phyloP scores from a whole-genome alignment of 1,140 invertebrate genomes.

The Apis mellifera region Amel_HAv3.1 CM009931.2:15046001-15046500 shows the following conservation, averaged over 20 bases:
- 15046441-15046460: slow-evolving; percentile 20
- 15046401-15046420: slow-evolving; percentile 57
- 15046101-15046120: too few relatives aligned
- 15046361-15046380: slow-evolving; percentile 55
- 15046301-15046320: slow-evolving; percentile 66
- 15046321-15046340: slow-evolving; percentile 64
- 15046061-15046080: not conserved
- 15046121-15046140: not conserved
- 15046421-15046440: slow-evolving; percentile 61
- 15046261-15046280: slow-evolving; percentile 22
- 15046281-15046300: slow-evolving; percentile 55
- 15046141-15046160: not conserved
- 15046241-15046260: not conserved
- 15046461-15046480: not conserved
- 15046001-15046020: not conserved
- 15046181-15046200: not conserved
- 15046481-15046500: not conserved
- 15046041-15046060: too few relatives aligned
- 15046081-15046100: not conserved
- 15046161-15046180: not conserved
- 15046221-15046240: not conserved
- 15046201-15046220: not conserved
- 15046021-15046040: too few relatives aligned
- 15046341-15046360: slow-evolving; percentile 58
- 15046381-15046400: slow-evolving; percentile 64